A percentile compares a stretch with the other conserved stretches of the same genome.
phyloP scores from a whole-genome alignment of 2,888 invertebrate species.

The Heteropelma amictum region DNA sequence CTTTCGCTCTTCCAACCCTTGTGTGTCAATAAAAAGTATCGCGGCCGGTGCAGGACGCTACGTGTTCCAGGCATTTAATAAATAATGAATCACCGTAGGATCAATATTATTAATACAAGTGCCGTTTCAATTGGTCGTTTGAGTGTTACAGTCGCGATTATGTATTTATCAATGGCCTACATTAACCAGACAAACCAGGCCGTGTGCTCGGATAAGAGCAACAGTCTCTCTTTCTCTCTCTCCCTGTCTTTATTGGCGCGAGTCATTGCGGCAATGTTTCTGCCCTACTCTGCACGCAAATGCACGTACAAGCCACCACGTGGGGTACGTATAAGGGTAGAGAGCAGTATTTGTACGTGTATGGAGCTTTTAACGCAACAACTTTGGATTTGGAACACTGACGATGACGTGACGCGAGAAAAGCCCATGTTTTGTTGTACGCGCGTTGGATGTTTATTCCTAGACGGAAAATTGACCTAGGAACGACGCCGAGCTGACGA shows the following conservation, averaged over 20 bases:
- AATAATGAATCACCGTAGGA: slow-evolving; percentile 71
- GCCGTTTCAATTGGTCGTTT: slow-evolving; percentile 12
- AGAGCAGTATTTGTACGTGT: too few species aligned
- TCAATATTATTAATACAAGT: slow-evolving; percentile 66
- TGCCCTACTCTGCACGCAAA: background rate
- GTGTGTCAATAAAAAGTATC: background rate
- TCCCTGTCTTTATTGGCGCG: too few species aligned
- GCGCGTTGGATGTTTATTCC: slow-evolving; percentile 49
- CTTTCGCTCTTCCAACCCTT: background rate
- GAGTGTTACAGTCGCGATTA: slow-evolving; percentile 52
- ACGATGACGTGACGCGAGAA: background rate
- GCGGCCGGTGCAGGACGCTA: background rate
- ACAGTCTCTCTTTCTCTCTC: too few species aligned
- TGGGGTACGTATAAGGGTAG: slow-evolving; percentile 23
- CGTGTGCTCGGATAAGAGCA: slow-evolving; percentile 13
- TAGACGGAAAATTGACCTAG: slow-evolving; percentile 48
- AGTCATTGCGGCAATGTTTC: background rate
- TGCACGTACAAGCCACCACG: slow-evolving; percentile 6
- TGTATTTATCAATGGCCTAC: slow-evolving; percentile 63
- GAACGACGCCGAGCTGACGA: slow-evolving; percentile 47
- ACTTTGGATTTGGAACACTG: too few species aligned
- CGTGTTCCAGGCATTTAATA: slow-evolving; percentile 57
- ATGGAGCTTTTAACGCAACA: too few species aligned
- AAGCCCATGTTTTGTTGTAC: slow-evolving; percentile 43
- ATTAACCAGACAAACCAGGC: slow-evolving; percentile 54